Base-by-base conservation (phyloP, 2,888 invertebrate species). In the Labia minor region DNA sequence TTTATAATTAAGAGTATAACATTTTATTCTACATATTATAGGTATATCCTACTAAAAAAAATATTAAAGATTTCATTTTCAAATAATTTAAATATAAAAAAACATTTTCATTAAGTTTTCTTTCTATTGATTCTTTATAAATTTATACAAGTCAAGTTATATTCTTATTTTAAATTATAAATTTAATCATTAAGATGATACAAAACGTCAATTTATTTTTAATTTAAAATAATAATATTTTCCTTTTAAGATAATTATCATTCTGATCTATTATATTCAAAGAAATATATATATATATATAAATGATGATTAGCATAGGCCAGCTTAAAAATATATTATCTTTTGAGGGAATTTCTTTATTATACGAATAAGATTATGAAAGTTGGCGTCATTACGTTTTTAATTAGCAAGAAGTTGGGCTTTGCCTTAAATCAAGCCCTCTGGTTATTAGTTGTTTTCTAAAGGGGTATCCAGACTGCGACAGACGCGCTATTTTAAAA, bases 311-410 rank as follows among this genome's bases (percentile, higher is more conserved):
- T 49, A 49, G 49, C 49, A 49, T 49, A 49, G 49, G 49, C 49
- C 49, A 14, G 49, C 14, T 49, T 49, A 49, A 49, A 49, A 49
- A 49, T 49, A 49, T 49, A 49, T 49, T 49, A 49, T 49, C 49
- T 49, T 49, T 49, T n/a, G 49, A 49, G 49, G 16, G 49, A 49
- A 49, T 49, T 49, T 49, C 49, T 49, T 49, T 49, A 49, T 49
- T 49, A 49, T 49, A 49, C 49, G 49, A 49, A 49, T 49, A 49
- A 49, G 49, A 49, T 49, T 49, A 49, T 49, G 49, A 49, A 37
- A 66, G 20, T 19, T 61, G 64, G 49, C 61, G 65, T 67, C 67
- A 65, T 67, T 67, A 63, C 65, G 67, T 67, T 67, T 67, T 67
- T 67, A 67, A 67, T 67, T 67, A 67, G 62, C 63, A 63, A 49